Conservation (phyloP, 1,140 invertebrate species). For the Atta colombica region DNA sequence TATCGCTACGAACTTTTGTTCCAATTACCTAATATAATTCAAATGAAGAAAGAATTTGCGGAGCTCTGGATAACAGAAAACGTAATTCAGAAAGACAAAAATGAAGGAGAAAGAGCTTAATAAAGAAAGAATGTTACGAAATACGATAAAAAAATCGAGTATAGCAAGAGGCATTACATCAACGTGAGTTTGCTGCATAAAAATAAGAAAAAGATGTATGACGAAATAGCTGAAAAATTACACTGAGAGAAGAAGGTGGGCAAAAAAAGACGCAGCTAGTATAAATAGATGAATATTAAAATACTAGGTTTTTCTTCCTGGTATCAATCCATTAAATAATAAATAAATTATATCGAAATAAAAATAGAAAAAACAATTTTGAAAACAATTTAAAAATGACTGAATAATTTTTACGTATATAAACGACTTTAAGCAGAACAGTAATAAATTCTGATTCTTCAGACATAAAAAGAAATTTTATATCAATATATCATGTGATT, state of each 20-base stretch:
- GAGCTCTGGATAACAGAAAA: not conserved
- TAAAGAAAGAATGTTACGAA: constrained; percentile 24
- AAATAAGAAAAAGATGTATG: constrained; percentile 3
- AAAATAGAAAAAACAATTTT: not conserved
- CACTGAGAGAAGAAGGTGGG: not conserved
- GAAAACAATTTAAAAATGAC: not conserved
- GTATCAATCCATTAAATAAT: not conserved
- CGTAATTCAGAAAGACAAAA: not conserved
- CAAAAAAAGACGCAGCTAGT: not conserved
- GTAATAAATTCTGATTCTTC: not conserved
- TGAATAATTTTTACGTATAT: not conserved
- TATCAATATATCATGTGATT: not conserved
- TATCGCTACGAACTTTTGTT: no score
- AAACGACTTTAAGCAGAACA: not conserved
- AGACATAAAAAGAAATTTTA: not conserved
- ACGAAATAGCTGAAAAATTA: constrained; percentile 3
- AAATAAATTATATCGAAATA: not conserved
- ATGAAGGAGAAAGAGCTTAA: constrained; percentile 18
- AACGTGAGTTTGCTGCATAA: not conserved
- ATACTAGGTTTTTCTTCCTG: not conserved
- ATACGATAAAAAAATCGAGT: constrained; percentile 1
- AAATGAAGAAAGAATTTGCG: not conserved
- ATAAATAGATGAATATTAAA: constrained; percentile 18
- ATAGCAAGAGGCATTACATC: constrained; percentile 1
- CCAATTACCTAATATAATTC: not conserved